Evolutionary conservation across 2,113 vertebrate genomes (phyloP).

Genomic region (Thamnaconus septentrionalis): DNA sequence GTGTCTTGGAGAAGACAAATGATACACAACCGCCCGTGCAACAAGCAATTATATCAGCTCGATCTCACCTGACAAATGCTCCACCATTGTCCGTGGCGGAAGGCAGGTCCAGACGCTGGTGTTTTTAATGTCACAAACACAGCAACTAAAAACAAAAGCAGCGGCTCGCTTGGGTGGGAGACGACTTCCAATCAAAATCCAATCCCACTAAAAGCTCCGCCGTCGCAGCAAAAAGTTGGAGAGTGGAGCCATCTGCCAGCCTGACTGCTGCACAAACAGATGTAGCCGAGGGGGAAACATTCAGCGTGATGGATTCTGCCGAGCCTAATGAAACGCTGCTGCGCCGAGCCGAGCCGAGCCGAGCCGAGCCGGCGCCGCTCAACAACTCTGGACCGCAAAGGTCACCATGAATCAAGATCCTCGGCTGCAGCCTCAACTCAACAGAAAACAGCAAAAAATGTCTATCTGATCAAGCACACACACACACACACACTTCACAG

Average conservation of each 20-base stretch:
- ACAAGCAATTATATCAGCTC: too few relatives aligned
- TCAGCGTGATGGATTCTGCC: slow-evolving; percentile 62
- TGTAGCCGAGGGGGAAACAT: slow-evolving; percentile 38
- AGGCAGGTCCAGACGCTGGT: too few relatives aligned
- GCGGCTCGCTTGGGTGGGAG: too few relatives aligned
- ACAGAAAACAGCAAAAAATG: slow-evolving; percentile 2
- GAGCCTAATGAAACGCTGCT: slow-evolving; percentile 65
- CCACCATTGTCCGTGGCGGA: too few relatives aligned
- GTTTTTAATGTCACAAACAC: too few relatives aligned
- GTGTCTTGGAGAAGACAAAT: too few relatives aligned
- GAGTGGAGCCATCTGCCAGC: slow-evolving; percentile 47
- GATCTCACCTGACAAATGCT: too few relatives aligned
- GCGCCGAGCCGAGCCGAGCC: slow-evolving; percentile 11
- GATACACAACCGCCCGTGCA: too few relatives aligned
- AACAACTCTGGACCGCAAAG: slow-evolving; percentile 62
- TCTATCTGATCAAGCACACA: slow-evolving; percentile 28
- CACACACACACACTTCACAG: too few relatives aligned
- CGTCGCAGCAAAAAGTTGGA: slow-evolving; percentile 24
- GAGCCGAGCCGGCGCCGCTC: slow-evolving; percentile 34
- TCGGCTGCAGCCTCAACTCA: slow-evolving; percentile 23
- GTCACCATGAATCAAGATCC: slow-evolving; percentile 69
- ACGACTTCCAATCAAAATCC: too few relatives aligned
- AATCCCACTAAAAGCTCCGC: too few relatives aligned
- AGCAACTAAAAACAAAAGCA: too few relatives aligned
- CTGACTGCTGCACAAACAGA: slow-evolving; percentile 56